Conservation (phyloP, 2,888 invertebrate species). For the Andrena flavipes region DNA sequence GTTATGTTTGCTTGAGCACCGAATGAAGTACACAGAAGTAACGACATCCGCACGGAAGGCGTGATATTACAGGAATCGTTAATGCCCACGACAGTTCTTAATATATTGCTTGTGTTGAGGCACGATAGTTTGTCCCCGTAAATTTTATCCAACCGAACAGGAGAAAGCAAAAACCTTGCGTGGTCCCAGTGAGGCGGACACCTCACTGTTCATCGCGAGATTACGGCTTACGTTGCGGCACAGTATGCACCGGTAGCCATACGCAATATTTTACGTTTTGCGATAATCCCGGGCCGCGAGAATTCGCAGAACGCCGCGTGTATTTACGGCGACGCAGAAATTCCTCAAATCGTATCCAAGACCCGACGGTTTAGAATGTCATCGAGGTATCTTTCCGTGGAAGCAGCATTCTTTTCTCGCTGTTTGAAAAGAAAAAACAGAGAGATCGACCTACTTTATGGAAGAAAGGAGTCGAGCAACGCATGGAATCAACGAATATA, state of each 20-base stretch:
- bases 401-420: not conserved
- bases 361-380: slow-evolving; percentile 6
- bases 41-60: not conserved
- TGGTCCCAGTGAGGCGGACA: slow-evolving; percentile 15
- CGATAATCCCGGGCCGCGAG: not conserved
- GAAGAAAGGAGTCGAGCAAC: not conserved
- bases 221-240: not conserved
- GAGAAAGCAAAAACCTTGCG: slow-evolving; percentile 61
- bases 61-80: slow-evolving; percentile 63
- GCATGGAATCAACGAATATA: not conserved
- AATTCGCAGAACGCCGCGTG: not conserved
- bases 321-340: not conserved
- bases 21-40: not conserved
- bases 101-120: slow-evolving; percentile 52
- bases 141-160: slow-evolving; percentile 49
- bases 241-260: not conserved
- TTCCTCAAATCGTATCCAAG: slow-evolving; percentile 12
- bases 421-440: too few species aligned
- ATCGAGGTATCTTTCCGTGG: not conserved
- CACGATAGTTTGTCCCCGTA: slow-evolving; percentile 38
- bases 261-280: not conserved
- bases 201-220: slow-evolving; percentile 17
- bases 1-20: not conserved
- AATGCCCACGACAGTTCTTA: slow-evolving; percentile 45
- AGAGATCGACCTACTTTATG: slow-evolving; percentile 16